Percentiles rank a stretch among this genome's conserved stretches.
Evolutionary conservation across 2,888 invertebrate species (phyloP).

Genomic region (Meganola albula): DNA sequence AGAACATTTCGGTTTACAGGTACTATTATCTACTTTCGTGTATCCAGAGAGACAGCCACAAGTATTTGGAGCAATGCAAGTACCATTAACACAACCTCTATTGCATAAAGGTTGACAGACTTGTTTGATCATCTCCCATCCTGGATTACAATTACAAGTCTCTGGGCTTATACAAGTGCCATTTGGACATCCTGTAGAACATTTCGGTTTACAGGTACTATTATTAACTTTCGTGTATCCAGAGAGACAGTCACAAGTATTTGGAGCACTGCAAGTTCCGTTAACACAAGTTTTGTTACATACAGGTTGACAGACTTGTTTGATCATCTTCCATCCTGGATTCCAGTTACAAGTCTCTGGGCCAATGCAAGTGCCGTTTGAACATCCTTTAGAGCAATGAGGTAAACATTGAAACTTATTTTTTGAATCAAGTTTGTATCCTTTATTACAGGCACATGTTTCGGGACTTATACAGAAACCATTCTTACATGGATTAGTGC

Average conservation of each 20-base stretch:
- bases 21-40: background rate
- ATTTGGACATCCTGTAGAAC: conserved; percentile 11
- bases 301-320: conserved; percentile 12
- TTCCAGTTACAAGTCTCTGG: conserved; percentile 9
- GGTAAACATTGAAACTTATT: conserved; percentile 11
- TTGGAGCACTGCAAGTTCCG: conserved; percentile 9
- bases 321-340: conserved; percentile 5
- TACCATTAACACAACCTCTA: conserved; percentile 3
- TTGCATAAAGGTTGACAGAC: conserved; percentile 14
- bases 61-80: conserved; percentile 11
- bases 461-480: conserved; percentile 3
- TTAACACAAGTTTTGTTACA: conserved; percentile 9
- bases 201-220: conserved; percentile 10
- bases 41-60: conserved; percentile 11
- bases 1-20: conserved; percentile 11
- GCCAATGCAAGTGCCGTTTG: conserved; percentile 6
- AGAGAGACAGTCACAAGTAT: conserved; percentile 8
- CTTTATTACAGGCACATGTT: conserved; percentile 1
- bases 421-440: conserved; percentile 1
- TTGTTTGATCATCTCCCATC: conserved; percentile 3
- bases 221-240: conserved; percentile 2
- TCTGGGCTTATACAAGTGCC: conserved; percentile 19
- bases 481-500: conserved; percentile 6
- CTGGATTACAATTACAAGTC: conserved; percentile 10
- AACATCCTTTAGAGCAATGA: conserved; percentile 8